A percentile compares a stretch with the other conserved stretches of the same genome.
These are phyloP conservation scores for Nilaparvata lugens DNA, from an alignment of 1,140 invertebrate genomes.

Conservation along the genomic window DNA sequence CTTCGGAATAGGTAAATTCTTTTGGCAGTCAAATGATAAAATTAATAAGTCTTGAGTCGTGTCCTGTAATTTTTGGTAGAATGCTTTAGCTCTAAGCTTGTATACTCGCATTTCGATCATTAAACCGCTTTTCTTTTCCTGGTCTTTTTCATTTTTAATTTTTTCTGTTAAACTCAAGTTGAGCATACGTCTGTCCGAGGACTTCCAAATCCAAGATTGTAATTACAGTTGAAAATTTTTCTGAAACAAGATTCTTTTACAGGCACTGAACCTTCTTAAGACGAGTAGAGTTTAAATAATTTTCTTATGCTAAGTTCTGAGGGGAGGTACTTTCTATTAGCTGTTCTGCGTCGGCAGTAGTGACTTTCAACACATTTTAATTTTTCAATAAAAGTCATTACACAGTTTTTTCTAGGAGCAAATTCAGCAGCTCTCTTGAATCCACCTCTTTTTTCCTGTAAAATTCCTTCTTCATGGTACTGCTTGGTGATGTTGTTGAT, in stretches of 20 bases:
- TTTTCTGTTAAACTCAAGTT: constrained; percentile 3
- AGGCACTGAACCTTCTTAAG: neutral
- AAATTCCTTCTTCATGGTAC: neutral
- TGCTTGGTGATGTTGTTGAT: neutral
- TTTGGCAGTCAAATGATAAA: too few species aligned
- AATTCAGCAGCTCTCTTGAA: neutral
- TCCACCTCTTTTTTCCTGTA: constrained; percentile 3
- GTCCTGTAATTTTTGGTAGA: constrained; percentile 29
- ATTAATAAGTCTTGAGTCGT: constrained; percentile 20
- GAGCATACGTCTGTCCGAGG: constrained; percentile 8
- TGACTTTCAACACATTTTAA: neutral
- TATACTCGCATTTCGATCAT: constrained; percentile 24
- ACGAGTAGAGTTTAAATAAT: neutral
- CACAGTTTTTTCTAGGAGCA: neutral
- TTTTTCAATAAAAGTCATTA: constrained; percentile 1
- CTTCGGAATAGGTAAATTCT: constrained; percentile 29
- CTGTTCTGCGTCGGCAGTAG: neutral
- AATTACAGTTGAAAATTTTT: constrained; percentile 18
- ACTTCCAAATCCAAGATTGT: constrained; percentile 21
- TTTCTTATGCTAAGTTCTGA: constrained; percentile 2
- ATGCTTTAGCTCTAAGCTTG: constrained; percentile 28
- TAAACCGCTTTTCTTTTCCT: constrained; percentile 14
- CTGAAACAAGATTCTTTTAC: constrained; percentile 19
- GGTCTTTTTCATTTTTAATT: constrained; percentile 18
- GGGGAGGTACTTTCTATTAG: neutral